These are phyloP conservation scores for Epinotia bilunana DNA, from an alignment of 2,888 invertebrate genomes.

Conservation along the genomic window DNA sequence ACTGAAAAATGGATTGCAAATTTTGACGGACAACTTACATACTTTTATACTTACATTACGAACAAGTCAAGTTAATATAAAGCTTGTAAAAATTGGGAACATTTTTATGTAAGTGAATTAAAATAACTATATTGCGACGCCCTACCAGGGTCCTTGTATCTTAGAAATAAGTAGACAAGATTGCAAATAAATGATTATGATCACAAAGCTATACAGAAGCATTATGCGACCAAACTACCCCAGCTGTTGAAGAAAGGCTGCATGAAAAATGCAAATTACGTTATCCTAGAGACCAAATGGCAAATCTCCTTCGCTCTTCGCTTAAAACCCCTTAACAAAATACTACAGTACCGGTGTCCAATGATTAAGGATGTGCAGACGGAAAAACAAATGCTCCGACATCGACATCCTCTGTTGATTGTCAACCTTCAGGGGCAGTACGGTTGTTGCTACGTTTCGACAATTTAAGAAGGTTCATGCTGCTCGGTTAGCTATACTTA, in stretches of 20 bases:
- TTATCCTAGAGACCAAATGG: background rate
- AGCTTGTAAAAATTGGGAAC: too few species aligned
- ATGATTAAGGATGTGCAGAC: slow-evolving; percentile 32
- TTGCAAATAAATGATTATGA: too few species aligned
- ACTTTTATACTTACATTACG: too few species aligned
- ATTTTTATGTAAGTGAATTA: too few species aligned
- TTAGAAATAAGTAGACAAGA: too few species aligned
- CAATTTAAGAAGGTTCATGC: slow-evolving; percentile 14
- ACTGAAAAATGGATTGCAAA: too few species aligned
- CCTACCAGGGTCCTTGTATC: too few species aligned
- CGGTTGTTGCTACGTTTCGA: slow-evolving; percentile 4
- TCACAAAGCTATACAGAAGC: background rate
- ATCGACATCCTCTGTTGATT: slow-evolving; percentile 31
- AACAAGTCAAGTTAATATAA: too few species aligned
- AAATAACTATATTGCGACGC: too few species aligned
- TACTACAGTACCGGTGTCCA: slow-evolving; percentile 10
- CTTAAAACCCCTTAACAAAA: background rate
- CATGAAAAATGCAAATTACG: background rate
- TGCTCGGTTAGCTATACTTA: background rate
- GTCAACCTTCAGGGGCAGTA: slow-evolving; percentile 12
- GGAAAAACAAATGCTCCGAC: slow-evolving; percentile 26
- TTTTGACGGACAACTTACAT: too few species aligned
- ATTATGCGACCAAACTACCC: background rate
- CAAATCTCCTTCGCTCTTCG: slow-evolving; percentile 4
- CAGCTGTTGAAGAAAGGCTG: background rate